A percentile compares a stretch with the other conserved stretches of the same genome.
Evolutionary conservation across 1,140 invertebrate genomes (phyloP).

Genomic region (Eriosoma lanigerum): DNA sequence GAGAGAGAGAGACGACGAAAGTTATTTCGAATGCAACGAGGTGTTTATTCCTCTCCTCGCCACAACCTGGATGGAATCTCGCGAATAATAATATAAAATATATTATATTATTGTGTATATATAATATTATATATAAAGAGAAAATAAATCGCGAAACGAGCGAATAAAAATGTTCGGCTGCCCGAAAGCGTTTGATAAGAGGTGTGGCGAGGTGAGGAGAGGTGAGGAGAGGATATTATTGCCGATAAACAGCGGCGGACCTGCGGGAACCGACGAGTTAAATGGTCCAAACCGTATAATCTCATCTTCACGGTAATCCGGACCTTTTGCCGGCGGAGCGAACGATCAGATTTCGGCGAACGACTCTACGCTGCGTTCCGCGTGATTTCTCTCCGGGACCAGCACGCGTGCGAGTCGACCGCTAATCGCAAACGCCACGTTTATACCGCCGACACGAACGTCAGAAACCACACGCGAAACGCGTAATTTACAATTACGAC

Average conservation of each 20-base stretch:
- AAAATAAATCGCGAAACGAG: slow-evolving; percentile 44
- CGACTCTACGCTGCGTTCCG: too few relatives aligned
- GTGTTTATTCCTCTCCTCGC: too few relatives aligned
- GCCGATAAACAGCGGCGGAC: slow-evolving; percentile 43
- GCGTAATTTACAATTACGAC: too few relatives aligned
- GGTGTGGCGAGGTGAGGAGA: slow-evolving; percentile 26
- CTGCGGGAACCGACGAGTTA: slow-evolving; percentile 30
- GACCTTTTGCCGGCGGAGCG: slow-evolving; percentile 43
- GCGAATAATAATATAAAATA: background rate
- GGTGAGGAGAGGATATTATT: slow-evolving; percentile 32
- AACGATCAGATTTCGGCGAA: slow-evolving; percentile 48
- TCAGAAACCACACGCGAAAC: too few relatives aligned
- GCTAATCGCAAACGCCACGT: too few relatives aligned
- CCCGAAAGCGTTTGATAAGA: slow-evolving; percentile 15
- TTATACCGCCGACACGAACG: too few relatives aligned
- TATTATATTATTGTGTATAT: too few relatives aligned
- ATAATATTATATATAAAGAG: slow-evolving; percentile 21
- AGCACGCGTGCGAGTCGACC: background rate
- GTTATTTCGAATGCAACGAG: too few relatives aligned
- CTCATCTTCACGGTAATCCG: slow-evolving; percentile 48
- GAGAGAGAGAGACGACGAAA: too few relatives aligned
- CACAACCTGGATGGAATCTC: too few relatives aligned
- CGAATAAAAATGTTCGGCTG: slow-evolving; percentile 49
- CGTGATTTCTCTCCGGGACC: slow-evolving; percentile 24
- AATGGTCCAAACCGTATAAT: slow-evolving; percentile 46